Evolutionary conservation across 2,797 vertebrate species (phyloP), one percentile per base, ranked within the genome.

Genomic region (Yasuhikotakia modesta): DNA sequence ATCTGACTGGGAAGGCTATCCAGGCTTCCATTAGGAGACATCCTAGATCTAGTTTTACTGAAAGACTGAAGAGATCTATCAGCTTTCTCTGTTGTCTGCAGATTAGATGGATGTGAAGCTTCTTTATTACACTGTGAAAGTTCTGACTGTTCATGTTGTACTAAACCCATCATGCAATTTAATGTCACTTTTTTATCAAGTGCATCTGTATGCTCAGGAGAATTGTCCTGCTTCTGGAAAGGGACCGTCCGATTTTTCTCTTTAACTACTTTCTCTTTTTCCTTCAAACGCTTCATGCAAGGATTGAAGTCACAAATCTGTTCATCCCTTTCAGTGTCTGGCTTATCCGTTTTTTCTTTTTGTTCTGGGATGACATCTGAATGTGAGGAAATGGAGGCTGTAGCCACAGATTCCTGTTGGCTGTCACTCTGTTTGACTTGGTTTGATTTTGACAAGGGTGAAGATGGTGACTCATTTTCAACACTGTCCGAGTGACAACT

Each of bases 211-310:
- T 89, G 50, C 73, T 76, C 74, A 81, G 17, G 0, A 87, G 83
- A 65, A 14, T 87, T 67, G 32, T 68, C 24, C 3, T 70, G 19
- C 48, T 75, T 22, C 32, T 39, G 11, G 21, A 50, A 0, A 19
- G 30, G 19, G 1, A 4, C 58, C 64, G 69, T 83, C 2, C 21
- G 55, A 52, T 39, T 35, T 19, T 45, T 58, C 4, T 46, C 21
- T 35, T 70, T 43, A 3, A 39, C 48, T 14, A 82, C 87, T 65
- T 82, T 91, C 50, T 93, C 92, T 74, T 93, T 83, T 1, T 92
- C 92, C 78, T 87, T 90, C 93, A 91, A 93, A 12, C 92, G 91
- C 81, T 93, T 92, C 3, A 90, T 87, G 63, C 91, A 93, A 1
- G 91, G 89, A 39, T 81, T 88, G 78, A 90, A 91, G 65, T 90